Evolutionary conservation across 2,888 invertebrate species (phyloP).

Genomic region (Coecobrya sp.): DNA sequence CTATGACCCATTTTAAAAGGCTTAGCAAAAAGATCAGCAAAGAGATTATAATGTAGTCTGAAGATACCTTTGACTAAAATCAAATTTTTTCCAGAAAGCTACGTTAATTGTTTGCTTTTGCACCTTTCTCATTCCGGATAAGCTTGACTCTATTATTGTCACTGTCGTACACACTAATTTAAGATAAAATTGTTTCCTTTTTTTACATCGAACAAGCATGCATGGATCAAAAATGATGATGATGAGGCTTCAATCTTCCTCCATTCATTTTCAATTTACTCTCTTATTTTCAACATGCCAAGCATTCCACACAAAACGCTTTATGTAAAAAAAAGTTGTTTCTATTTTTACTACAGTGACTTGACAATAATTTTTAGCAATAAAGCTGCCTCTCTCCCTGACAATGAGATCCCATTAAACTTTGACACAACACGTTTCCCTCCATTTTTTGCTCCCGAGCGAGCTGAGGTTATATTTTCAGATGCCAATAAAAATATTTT

Average conservation of each 20-base stretch:
- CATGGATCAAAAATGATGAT: neutral
- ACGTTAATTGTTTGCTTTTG: no score
- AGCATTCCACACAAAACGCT: neutral
- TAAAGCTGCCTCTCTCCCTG: neutral
- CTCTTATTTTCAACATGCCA: neutral
- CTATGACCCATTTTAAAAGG: no score
- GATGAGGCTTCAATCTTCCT: neutral
- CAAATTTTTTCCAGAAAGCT: no score
- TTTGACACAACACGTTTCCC: constrained; percentile 47
- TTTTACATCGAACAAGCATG: neutral
- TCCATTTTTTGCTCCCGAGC: neutral
- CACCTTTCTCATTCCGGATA: no score
- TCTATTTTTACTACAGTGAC: neutral
- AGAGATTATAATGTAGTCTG: no score
- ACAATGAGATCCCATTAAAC: constrained; percentile 58
- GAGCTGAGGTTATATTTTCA: no score
- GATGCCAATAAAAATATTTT: constrained; percentile 42
- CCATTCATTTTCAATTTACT: constrained; percentile 14
- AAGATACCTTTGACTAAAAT: no score
- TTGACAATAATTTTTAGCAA: neutral
- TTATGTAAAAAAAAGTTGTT: no score
- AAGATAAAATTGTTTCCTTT: constrained; percentile 30
- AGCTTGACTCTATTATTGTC: neutral
- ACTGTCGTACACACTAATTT: neutral
- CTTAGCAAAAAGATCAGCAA: no score